These are phyloP conservation scores for Andrena dorsata DNA, from an alignment of 2,888 invertebrate species.

Conservation along the genomic window DNA sequence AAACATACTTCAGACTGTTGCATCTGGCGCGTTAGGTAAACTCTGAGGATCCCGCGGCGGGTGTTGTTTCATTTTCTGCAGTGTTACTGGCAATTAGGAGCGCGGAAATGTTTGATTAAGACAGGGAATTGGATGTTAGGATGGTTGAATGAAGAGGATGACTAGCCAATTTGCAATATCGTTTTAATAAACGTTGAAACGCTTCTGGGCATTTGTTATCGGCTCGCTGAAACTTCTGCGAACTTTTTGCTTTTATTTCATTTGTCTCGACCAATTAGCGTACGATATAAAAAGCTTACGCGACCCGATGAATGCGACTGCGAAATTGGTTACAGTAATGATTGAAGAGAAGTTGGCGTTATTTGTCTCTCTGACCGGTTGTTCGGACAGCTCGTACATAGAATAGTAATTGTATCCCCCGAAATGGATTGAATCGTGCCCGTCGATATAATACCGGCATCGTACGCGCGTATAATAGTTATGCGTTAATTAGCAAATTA, in stretches of 20 bases:
- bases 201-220: not conserved
- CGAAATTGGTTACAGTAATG: slow-evolving; percentile 26
- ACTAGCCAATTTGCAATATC: no score
- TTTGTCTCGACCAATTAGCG: not conserved
- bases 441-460: slow-evolving; percentile 5
- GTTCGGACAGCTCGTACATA: not conserved
- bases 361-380: not conserved
- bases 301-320: not conserved
- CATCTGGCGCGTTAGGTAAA: not conserved
- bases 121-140: not conserved
- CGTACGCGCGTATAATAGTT: not conserved
- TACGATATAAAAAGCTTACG: not conserved
- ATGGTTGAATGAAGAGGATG: no score
- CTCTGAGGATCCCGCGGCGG: not conserved
- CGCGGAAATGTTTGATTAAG: not conserved
- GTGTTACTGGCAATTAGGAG: not conserved
- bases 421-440: slow-evolving; percentile 39
- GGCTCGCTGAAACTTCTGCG: not conserved
- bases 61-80: not conserved
- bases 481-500: slow-evolving; percentile 57
- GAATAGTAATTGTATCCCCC: slow-evolving; percentile 27
- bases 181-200: not conserved
- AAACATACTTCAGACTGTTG: not conserved
- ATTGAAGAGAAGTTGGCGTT: slow-evolving; percentile 5
- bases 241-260: not conserved